Percentiles rank a stretch among this genome's conserved stretches.
phyloP scores from a whole-genome alignment of 2,113 vertebrate species.

The Anolis sagrei region DNA sequence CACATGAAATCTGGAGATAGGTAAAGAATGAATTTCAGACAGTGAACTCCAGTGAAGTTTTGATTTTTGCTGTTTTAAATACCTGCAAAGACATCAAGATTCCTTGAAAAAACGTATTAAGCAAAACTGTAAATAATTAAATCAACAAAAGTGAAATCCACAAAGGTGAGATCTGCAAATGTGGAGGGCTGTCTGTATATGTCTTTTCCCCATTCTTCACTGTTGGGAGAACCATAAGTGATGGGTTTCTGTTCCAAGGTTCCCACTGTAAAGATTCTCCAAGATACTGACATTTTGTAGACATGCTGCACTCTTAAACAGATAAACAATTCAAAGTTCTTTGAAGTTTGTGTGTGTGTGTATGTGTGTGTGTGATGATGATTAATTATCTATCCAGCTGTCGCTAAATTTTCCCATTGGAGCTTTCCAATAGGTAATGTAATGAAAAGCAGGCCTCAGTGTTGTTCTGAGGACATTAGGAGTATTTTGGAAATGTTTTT shows the following conservation, averaged over 20 bases:
- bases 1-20: too few species aligned
- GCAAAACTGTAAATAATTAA: too few species aligned
- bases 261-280: slow-evolving; percentile 32
- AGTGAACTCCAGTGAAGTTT: too few species aligned
- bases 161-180: too few species aligned
- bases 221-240: slow-evolving; percentile 21
- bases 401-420: slow-evolving; percentile 55
- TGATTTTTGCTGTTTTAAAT: too few species aligned
- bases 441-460: slow-evolving; percentile 41
- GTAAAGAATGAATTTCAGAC: too few species aligned
- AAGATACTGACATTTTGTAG: slow-evolving; percentile 39
- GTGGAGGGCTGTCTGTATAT: background rate
- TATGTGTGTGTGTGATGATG: slow-evolving; percentile 36
- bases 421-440: slow-evolving; percentile 53
- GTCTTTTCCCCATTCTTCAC: background rate
- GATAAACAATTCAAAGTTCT: slow-evolving; percentile 50
- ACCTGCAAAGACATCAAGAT: too few species aligned
- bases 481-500: slow-evolving; percentile 48
- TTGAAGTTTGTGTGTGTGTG: background rate
- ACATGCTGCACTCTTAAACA: slow-evolving; percentile 33
- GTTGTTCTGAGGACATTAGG: slow-evolving; percentile 49
- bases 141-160: too few species aligned
- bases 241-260: background rate
- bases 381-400: slow-evolving; percentile 67
- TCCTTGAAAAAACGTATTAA: too few species aligned